These are phyloP conservation scores for Sebastolobus alascanus DNA, from an alignment of 2,797 vertebrate species.

Conservation along the genomic window DNA sequence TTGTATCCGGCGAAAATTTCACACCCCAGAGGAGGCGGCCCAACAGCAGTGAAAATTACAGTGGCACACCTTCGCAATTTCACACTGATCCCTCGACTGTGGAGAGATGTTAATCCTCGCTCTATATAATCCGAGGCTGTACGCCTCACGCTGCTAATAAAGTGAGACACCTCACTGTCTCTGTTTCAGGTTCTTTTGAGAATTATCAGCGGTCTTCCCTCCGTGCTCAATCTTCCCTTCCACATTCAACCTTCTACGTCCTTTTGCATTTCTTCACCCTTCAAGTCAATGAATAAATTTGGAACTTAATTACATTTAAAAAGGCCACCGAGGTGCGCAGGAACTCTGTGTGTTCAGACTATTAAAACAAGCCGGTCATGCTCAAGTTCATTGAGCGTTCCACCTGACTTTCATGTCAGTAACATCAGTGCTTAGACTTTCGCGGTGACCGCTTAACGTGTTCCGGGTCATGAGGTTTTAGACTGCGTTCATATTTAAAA, in stretches of 20 bases:
- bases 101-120: constrained; percentile 56
- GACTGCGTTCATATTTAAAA: constrained; percentile 29
- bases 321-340: constrained; percentile 44
- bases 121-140: constrained; percentile 40
- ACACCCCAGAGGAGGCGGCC: constrained; percentile 34
- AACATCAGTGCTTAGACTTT: background rate
- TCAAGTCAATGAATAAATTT: constrained; percentile 65
- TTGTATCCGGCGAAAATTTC: constrained; percentile 33
- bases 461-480: constrained; percentile 26
- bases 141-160: constrained; percentile 14
- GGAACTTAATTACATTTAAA: constrained; percentile 69
- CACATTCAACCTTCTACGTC: constrained; percentile 57
- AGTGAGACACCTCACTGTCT: background rate
- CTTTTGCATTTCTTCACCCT: constrained; percentile 60
- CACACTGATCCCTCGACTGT: constrained; percentile 57
- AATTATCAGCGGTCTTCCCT: constrained; percentile 17
- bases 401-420: constrained; percentile 50
- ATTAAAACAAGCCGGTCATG: constrained; percentile 55
- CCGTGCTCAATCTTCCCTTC: background rate
- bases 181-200: constrained; percentile 29
- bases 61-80: constrained; percentile 58
- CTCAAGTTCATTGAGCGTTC: constrained; percentile 47
- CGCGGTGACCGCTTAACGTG: constrained; percentile 21
- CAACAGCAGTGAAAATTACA: constrained; percentile 32
- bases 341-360: constrained; percentile 60